Evolutionary conservation across 2,888 invertebrate genomes (phyloP), one percentile per base, ranked within the genome.

Genomic region (Seira sanloemensis): DNA sequence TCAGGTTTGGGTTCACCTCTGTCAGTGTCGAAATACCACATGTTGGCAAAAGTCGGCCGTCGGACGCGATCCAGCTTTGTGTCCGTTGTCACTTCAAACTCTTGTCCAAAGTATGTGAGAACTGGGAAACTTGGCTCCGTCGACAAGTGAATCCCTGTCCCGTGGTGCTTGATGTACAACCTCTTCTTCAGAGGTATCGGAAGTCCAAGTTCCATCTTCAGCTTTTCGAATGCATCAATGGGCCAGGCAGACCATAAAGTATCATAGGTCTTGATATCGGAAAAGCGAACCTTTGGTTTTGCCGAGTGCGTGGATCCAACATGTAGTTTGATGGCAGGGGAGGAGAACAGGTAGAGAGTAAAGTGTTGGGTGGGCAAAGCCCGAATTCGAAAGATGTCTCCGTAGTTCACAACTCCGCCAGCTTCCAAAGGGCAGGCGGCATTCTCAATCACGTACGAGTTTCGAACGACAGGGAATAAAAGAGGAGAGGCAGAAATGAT

Each of bases 1-100:
- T 82, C 74, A 0, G 81, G 83, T 5, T 72, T 74, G 2, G 85
- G 76, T 54, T 23, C 37, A 12, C 86, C 84, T 5, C 84, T 71
- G 16, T 87, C 87, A 0, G 88, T 87, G 27, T 88, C 88, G 82
- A 89, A 87, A 37, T 86, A 81, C 89, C 89, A 89, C 65, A 85
- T 81, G 72, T 88, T 89, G 25, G 77, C 72, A 58, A 75, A 89
- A 19, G 75, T 68, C 1, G 86, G 86, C 4, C 86, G 71, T 23
- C 80, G 77, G 4, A 82, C 74, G 1, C 79, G 79, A 62, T 88
- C 86, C 19, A 18, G 12, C 66, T 88, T 89, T 1, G 82, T 86
- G 46, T 88, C 86, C 5, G 87, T 81, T 25, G 87, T 87, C 0
- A 88, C 88, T 76, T 89, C 89, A n/a, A 78, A 67, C 27, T 89